A percentile compares a stretch with the other conserved stretches of the same genome.
Evolutionary conservation across 1,140 invertebrate species (phyloP).

Genomic region (Bombus cullumanus): DNA sequence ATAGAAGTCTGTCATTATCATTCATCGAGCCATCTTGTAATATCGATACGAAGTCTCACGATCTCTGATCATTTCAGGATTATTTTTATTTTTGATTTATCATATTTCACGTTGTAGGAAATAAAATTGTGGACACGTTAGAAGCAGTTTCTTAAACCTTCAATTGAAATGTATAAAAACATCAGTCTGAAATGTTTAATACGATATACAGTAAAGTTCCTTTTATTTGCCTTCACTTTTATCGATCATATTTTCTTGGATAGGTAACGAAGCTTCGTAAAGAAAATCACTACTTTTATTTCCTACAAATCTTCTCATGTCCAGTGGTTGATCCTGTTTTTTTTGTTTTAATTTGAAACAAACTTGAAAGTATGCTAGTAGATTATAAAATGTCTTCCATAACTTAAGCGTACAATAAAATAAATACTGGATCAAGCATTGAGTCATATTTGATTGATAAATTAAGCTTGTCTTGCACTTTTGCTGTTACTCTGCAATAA

Average conservation of each 20-base stretch:
- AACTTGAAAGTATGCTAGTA: neutral
- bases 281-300: constrained; percentile 42
- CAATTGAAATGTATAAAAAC: too few relatives aligned
- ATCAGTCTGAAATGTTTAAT: neutral
- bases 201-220: neutral
- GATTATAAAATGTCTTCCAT: neutral
- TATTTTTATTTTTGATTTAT: constrained; percentile 45
- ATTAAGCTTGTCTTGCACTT: constrained; percentile 69
- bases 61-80: constrained; percentile 58
- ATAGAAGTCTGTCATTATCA: constrained; percentile 57
- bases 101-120: constrained; percentile 51
- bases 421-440: constrained; percentile 50
- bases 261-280: too few relatives aligned
- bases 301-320: constrained; percentile 48
- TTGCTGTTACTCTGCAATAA: neutral
- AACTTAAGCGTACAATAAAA: neutral
- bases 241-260: neutral
- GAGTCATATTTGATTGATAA: constrained; percentile 56
- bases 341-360: neutral
- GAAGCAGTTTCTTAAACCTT: neutral
- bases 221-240: neutral
- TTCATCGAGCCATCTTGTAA: constrained; percentile 52
- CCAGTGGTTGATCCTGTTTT: constrained; percentile 8
- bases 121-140: constrained; percentile 39
- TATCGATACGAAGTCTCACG: constrained; percentile 30